Base-by-base conservation (phyloP, 2,888 invertebrate species). In the Tinea pellionella region DNA sequence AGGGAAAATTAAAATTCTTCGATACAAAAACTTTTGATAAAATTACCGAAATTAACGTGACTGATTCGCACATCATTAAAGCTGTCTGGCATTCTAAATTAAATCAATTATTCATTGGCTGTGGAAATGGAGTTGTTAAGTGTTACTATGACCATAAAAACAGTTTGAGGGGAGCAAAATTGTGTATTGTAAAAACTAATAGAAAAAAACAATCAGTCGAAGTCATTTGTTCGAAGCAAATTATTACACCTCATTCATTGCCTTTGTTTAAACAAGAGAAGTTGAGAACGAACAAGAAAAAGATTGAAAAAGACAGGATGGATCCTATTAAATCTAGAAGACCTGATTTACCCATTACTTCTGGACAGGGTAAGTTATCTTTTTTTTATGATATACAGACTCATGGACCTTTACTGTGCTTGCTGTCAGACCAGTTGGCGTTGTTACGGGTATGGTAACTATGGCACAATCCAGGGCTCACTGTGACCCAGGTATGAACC, bases 71-170 rank as follows among this genome's bases (percentile, higher is more conserved):
- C 65, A 92, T 96, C 0, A 95, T 99, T 0, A 94, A 97, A 72
- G 91, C 93, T 0, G 77, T 95, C 0, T 99, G 99, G 99, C 99
- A 99, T 81, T 95, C 99, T 0, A 96, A 97, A 74, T 80, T 99
- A n/a, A 99, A 99, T 74, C 99, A 99, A 75, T 92, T 99, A 47
- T 95, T 98, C 64, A 92, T 96, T 0, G 96, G 97, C 0, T 95
- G 96, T 66, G 96, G 96, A 0, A 95, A 97, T 73, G 99, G 99
- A 0, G 88, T 90, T 0, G 93, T 97, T 0, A 96, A 96, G 69
- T 93, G 97, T 60, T 96, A 93, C 73, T 99, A 98, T 68, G 98
- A 98, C 72, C 92, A 94, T 0, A 91, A 92, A 61, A 90, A 91
- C 51, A 98, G 97, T 71, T 88, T 95, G 61, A 89, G 97, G 3